A percentile compares a stretch with the other conserved stretches of the same genome.
These are phyloP conservation scores for Mystacides longicornis DNA, from an alignment of 2,888 invertebrate genomes.

Conservation along the genomic window DNA sequence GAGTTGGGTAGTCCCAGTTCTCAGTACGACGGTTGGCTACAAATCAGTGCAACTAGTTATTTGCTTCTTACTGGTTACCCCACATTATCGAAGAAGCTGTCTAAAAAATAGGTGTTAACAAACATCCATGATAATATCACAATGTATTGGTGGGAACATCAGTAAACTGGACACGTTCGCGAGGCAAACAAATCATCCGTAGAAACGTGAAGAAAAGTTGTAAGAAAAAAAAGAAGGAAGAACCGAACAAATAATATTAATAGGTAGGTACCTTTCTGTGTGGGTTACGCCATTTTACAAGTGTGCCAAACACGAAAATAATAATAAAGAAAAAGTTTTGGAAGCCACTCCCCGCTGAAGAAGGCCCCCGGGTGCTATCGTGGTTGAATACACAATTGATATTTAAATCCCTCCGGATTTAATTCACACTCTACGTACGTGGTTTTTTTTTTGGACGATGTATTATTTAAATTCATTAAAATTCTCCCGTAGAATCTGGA, in stretches of 20 bases:
- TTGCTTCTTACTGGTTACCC: no score
- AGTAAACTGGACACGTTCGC: neutral
- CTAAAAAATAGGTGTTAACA: no score
- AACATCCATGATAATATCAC: no score
- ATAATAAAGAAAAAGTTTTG: neutral
- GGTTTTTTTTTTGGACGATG: no score
- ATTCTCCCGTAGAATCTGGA: no score
- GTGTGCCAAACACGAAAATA: neutral
- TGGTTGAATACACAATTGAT: conserved; percentile 1
- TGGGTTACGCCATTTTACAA: neutral
- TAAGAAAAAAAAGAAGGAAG: neutral
- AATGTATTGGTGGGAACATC: no score
- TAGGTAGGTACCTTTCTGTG: neutral
- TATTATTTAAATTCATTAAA: neutral
- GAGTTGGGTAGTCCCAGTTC: no score
- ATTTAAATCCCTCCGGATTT: neutral
- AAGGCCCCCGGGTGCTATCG: neutral
- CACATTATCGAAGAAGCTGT: no score
- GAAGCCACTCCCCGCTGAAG: neutral
- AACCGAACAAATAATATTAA: neutral
- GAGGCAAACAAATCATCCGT: neutral
- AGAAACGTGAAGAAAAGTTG: neutral
- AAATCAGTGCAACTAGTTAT: no score
- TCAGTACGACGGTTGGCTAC: no score
- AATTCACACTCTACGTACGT: neutral